Percentiles rank a stretch among this genome's conserved stretches.
These are phyloP conservation scores for Bombus sibiricus DNA, from an alignment of 1,140 invertebrate species.

Conservation along the genomic window DNA sequence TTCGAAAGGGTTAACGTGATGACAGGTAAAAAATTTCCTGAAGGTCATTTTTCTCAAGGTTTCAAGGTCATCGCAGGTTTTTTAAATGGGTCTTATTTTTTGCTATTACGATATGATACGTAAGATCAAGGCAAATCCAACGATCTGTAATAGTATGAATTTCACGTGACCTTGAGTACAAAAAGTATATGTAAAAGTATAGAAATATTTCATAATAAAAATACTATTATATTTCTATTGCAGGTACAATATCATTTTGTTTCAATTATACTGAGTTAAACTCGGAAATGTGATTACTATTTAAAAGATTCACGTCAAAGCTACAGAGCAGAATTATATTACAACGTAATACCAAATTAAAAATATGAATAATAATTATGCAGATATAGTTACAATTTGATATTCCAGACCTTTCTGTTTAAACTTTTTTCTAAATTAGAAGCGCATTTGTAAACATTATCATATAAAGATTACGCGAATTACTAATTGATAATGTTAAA, in stretches of 20 bases:
- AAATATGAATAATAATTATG: not conserved
- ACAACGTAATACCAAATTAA: not conserved
- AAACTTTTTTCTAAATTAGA: not conserved
- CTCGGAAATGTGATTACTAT: not conserved
- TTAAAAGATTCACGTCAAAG: not conserved
- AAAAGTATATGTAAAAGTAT: not conserved
- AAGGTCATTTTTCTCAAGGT: no score
- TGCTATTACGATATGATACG: no score
- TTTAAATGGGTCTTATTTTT: no score
- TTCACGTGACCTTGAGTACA: no score
- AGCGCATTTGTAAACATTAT: not conserved
- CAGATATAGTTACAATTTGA: not conserved
- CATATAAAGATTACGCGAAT: not conserved
- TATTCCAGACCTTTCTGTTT: not conserved
- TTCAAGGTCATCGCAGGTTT: no score
- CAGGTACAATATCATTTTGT: not conserved
- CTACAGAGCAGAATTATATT: not conserved
- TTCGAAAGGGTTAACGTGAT: no score
- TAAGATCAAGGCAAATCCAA: no score
- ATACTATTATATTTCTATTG: not conserved
- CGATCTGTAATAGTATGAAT: no score
- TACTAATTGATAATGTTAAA: no score
- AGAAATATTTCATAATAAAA: no score
- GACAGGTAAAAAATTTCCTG: no score
- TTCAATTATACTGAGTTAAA: not conserved